Conservation (phyloP, 2,113 vertebrate genomes). For the Hydrolagus affinis region DNA sequence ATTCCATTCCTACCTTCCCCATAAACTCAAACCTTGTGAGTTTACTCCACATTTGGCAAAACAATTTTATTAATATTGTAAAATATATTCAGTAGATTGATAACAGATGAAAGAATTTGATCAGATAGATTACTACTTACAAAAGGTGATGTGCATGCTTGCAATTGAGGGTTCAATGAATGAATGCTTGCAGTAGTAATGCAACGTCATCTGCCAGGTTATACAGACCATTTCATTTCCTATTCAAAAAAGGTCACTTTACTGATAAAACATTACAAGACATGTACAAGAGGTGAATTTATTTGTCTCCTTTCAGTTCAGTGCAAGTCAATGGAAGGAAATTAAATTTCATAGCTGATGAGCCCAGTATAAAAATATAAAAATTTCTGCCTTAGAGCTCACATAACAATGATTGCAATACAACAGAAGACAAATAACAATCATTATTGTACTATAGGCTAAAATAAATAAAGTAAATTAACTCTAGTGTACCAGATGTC, state of each 20-base stretch:
- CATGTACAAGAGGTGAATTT: background rate
- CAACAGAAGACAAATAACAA: background rate
- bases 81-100: background rate
- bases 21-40: background rate
- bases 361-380: background rate
- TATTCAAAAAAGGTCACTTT: background rate
- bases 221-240: background rate
- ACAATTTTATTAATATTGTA: background rate
- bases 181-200: background rate
- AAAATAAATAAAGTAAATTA: background rate
- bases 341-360: background rate
- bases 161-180: background rate
- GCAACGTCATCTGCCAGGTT: background rate
- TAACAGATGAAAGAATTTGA: background rate
- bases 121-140: background rate
- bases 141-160: background rate
- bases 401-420: background rate
- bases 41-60: background rate
- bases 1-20: background rate
- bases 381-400: background rate
- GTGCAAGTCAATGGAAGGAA: slow-evolving; percentile 7
- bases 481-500: background rate
- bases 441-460: background rate
- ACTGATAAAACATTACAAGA: background rate
- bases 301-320: background rate